Base-by-base conservation (phyloP, 2,888 invertebrate species). In the Callinectes sapidus region DNA sequence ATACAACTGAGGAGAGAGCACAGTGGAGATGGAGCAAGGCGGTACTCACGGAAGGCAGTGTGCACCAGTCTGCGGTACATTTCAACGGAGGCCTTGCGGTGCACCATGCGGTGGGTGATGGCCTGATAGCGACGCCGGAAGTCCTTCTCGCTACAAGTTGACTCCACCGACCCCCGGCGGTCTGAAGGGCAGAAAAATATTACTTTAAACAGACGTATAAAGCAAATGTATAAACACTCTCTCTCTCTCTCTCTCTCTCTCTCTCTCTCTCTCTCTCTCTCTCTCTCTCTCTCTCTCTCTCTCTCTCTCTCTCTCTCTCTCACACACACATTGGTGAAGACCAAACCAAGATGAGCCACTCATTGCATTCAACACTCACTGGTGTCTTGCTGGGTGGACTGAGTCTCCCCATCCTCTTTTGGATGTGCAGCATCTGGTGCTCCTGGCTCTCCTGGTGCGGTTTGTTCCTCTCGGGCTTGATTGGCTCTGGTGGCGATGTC, bases 11-110 rank as follows among this genome's bases (percentile, higher is more conserved):
- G 55, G 55, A 55, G 10, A 3, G 13, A 18, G 55, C 42, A 42
- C 42, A 42, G 71, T 2, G 71, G 23, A n/a, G n/a, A n/a, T 71
- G 5, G 55, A 23, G n/a, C 66, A 71, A 2, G 16, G 32, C 81
- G 35, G 81, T 81, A 96, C 97, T 97, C 96, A 98, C 98, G 98
- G 95, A 98, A 98, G 92, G 97, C 97, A 95, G 98, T 98, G 93
- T 97, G 97, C 90, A 97, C 97, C 95, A 98, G 97, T 94, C 98
- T 97, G 95, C 97, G 97, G 95, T 98, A 98, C 97, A 98, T 97
- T 96, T 98, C 98, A 91, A 98, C 97, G 95, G 98, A 98, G 90
- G 98, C 98, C 95, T 98, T 97, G 92, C 98, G 96, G 96, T 98
- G 98, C 0, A 98, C 98, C 96, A 98, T 97, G 91, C 98, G 97